A percentile compares a stretch with the other conserved stretches of the same genome.
phyloP scores from a whole-genome alignment of 2,113 vertebrate species.

The Tachysurus vachellii region DNA sequence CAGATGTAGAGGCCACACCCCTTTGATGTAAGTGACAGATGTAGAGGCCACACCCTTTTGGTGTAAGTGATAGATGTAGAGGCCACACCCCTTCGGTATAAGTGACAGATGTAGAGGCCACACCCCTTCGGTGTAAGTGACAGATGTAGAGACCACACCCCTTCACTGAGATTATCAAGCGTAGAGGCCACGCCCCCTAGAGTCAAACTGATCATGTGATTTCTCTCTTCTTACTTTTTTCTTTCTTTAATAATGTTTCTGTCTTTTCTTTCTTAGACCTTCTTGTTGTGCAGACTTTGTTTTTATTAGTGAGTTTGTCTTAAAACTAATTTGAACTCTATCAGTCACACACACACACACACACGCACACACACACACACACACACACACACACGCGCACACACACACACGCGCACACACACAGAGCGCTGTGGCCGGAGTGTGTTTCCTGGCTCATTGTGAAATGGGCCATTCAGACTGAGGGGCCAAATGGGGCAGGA shows the following conservation, averaged over 20 bases:
- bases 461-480: constrained; percentile 36
- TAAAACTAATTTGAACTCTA: neutral
- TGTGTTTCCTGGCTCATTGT: constrained; percentile 43
- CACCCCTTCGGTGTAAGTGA: too few relatives aligned
- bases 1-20: neutral
- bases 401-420: constrained; percentile 21
- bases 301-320: constrained; percentile 21
- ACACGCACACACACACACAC: neutral
- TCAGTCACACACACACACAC: neutral
- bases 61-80: too few relatives aligned
- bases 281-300: neutral
- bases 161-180: neutral
- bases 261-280: neutral
- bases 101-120: too few relatives aligned
- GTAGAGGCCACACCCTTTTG: neutral
- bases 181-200: neutral
- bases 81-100: too few relatives aligned
- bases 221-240: neutral
- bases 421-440: neutral
- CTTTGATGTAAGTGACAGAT: neutral
- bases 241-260: neutral
- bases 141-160: neutral
- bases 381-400: neutral
- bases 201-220: neutral
- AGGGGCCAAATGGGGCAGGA: constrained; percentile 51